Percentiles rank a stretch among this genome's conserved stretches.
Conservation (phyloP, 64 coral and sea anemone genomes). For the Anthopleura sola region DNA sequence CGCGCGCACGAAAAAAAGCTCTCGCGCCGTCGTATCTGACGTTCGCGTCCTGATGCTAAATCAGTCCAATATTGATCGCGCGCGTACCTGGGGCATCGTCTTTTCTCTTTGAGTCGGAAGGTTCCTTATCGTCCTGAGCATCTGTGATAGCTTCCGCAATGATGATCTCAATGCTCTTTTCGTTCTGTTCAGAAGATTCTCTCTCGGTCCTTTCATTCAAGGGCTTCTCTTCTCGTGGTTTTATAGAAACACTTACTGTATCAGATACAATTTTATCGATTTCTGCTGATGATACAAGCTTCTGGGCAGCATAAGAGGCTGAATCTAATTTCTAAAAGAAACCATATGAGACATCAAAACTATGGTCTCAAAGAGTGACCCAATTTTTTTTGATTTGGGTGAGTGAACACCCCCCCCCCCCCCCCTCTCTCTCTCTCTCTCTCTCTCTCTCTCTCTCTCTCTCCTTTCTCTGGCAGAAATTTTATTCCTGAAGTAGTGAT, state of each 20-base stretch:
- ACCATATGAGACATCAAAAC: neutral
- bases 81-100: neutral
- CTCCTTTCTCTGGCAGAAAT: too few relatives aligned
- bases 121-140: neutral
- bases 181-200: neutral
- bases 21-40: too few relatives aligned
- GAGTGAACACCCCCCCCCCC: too few relatives aligned
- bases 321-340: neutral
- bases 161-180: neutral
- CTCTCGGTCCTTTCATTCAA: neutral
- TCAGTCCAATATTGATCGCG: too few relatives aligned
- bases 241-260: neutral
- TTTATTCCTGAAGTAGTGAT: too few relatives aligned
- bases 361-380: too few relatives aligned
- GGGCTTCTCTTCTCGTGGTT: neutral
- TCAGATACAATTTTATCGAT: constrained; percentile 2
- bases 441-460: too few relatives aligned
- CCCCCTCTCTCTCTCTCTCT: too few relatives aligned
- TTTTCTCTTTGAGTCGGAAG: neutral
- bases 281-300: neutral
- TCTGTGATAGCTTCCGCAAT: neutral
- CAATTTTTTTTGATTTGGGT: too few relatives aligned
- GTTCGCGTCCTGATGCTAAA: too few relatives aligned
- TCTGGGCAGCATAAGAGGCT: neutral
- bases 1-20: too few relatives aligned